Percentiles rank a stretch among this genome's conserved stretches.
phyloP scores from a whole-genome alignment of 2,888 invertebrate species.

The Drosophila affinis region DNA sequence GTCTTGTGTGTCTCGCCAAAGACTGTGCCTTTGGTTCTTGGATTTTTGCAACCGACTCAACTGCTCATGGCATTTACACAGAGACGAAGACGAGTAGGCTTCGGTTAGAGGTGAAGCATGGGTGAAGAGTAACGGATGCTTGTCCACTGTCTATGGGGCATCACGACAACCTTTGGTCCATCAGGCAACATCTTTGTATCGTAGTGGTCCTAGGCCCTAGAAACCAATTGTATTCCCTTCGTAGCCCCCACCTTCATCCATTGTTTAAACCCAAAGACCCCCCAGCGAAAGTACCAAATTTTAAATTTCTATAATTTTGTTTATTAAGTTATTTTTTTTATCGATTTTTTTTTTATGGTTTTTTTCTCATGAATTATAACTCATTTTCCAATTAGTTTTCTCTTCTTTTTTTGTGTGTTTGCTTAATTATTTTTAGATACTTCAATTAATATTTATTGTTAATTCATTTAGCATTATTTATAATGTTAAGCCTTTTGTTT shows the following conservation, averaged over 20 bases:
- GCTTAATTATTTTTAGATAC: constrained; percentile 40
- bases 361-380: constrained; percentile 51
- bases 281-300: constrained; percentile 21
- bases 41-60: too few relatives aligned
- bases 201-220: too few relatives aligned
- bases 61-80: too few relatives aligned
- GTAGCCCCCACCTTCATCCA: background rate
- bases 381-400: constrained; percentile 52
- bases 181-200: too few relatives aligned
- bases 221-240: too few relatives aligned
- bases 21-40: too few relatives aligned
- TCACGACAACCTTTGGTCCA: too few relatives aligned
- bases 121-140: too few relatives aligned
- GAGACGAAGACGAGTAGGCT: too few relatives aligned
- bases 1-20: too few relatives aligned
- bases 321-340: constrained; percentile 52
- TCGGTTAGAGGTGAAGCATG: too few relatives aligned
- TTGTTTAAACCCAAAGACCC: constrained; percentile 4
- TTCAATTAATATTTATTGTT: constrained; percentile 46
- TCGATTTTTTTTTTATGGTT: constrained; percentile 26
- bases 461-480: constrained; percentile 47
- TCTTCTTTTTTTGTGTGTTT: constrained; percentile 21
- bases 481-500: constrained; percentile 47
- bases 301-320: constrained; percentile 37
- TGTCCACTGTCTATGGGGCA: too few relatives aligned